Base-by-base conservation (phyloP, 1,140 invertebrate genomes). In the Drosophila virilis region DNA sequence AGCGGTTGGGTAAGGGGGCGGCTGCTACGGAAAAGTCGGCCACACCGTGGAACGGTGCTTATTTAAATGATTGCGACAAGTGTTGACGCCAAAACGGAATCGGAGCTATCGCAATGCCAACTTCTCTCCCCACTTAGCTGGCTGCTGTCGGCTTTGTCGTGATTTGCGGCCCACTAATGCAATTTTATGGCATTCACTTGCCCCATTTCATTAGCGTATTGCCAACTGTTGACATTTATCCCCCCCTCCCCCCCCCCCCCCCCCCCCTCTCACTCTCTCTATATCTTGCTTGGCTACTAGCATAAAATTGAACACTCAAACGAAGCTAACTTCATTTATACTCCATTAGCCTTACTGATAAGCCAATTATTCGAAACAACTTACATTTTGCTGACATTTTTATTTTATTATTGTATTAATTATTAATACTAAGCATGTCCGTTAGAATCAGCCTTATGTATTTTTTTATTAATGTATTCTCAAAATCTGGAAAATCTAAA, bases 111-210 rank as follows among this genome's bases (percentile, higher is more conserved):
- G 37, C 55, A 28, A 40, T 57, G 38, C 37, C 22, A 46, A 54
- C 62, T 74, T 54, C 50, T 74, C 64, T 74, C 64, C 48, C 35
- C 55, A 55, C 42, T 66, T 58, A 15, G 17, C 38, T 52, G 59
- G 38, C 40, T 55, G 40, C 51, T 35, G 65, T 51, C 43, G n/a
- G 33, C 35, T 22, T 40, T 50, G 48, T 37, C 45, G 68, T 71
- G 35, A 71, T 65, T 71, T 65, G 40, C 68, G n/a, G 32, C 66
- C 42, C 38, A 13, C 46, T 48, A 71, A 35, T 72, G 69, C 69
- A 58, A 66, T 57, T 71, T 42, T 51, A 51, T 67, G 57, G 62
- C 62, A 72, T 72, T 72, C 38, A 59, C 69, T 67, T 73, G 70
- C 35, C 42, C 64, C 70, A 67, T 46, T 67, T 73, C 15, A 73